Base-by-base conservation (phyloP, 2,888 invertebrate genomes). In the Teleogryllus oceanicus region DNA sequence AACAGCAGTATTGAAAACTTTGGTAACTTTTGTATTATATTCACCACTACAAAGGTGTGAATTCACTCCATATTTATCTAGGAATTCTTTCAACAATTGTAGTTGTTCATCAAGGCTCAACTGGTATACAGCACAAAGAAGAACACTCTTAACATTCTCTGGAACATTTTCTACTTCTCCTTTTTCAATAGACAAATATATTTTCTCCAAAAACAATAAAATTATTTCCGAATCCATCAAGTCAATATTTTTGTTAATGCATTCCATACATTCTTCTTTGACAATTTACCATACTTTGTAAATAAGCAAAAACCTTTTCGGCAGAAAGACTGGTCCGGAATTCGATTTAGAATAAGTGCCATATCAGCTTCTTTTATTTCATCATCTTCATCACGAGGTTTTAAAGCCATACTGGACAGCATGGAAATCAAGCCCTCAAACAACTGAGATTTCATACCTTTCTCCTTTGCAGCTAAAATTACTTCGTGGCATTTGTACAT, bases 381-480 rank as follows among this genome's bases (percentile, higher is more conserved):
- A 79, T 83, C 83, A 78, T 82, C 82, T 80, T 81, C 83, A 50
- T 81, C 82, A 49, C 74, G 75, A 20, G 83, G 83, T 74, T 82
- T 82, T 2, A 49, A 75, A 5, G 80, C 78, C 80, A 81, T 80
- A 16, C 62, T 76, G 16, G 50, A 49, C 11, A 82, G 62, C 76
- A 80, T 78, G 16, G 78, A 11, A 18, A 80, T 78, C 20, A 82
- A 20, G 16, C 78, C 78, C 1, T 78, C 51, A 16, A 62, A 76
- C 16, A 79, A 62, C 2, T 37, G n/a, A 12, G 51, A 77, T 37
- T 74, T 37, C 1, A 24, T 20, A 3, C 21, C 76, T 24, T 18
- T 37, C 8, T 75, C 50, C 37, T 78, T 24, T n/a, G 24, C 21
- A 20, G 24, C 21, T 37, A 78, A 18, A 37, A 79, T 50, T n/a